phyloP scores from a whole-genome alignment of 2,113 vertebrate species.

The Stomatorhinus ivindoensis region DNA sequence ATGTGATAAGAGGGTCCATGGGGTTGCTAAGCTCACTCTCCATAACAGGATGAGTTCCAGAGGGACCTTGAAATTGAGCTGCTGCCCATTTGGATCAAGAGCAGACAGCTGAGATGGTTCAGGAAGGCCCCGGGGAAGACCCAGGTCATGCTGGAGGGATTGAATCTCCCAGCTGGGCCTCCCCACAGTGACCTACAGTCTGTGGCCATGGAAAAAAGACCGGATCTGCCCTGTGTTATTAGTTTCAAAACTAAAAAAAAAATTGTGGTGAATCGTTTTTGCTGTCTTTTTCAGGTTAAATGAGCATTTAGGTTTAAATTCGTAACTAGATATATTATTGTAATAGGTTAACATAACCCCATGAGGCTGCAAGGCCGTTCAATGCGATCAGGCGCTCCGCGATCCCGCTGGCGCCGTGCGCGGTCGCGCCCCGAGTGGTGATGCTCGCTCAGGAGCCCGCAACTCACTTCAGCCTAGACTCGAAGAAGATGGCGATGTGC shows the following conservation, averaged over 20 bases:
- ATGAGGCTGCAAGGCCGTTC: neutral
- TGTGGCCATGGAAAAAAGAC: neutral
- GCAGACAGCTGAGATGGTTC: neutral
- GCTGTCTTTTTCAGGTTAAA: neutral
- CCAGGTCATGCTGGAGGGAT: neutral
- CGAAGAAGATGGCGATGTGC: conserved; percentile 53
- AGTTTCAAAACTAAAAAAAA: neutral
- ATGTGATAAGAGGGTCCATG: neutral
- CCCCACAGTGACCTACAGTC: neutral
- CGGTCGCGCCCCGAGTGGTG: conserved; percentile 21
- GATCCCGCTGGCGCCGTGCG: neutral
- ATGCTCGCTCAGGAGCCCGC: conserved; percentile 43
- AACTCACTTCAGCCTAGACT: conserved; percentile 10
- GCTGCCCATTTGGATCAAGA: neutral
- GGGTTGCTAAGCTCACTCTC: neutral
- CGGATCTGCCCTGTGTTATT: neutral
- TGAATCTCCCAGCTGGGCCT: neutral
- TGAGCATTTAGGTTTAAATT: neutral
- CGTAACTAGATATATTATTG: neutral
- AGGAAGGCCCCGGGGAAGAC: neutral
- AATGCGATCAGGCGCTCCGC: neutral
- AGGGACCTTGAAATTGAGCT: neutral
- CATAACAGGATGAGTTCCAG: neutral
- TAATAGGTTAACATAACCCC: neutral
- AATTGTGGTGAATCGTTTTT: neutral